These are phyloP conservation scores for Salvelinus namaycush DNA, from an alignment of 2,113 vertebrate genomes.

Conservation along the genomic window DNA sequence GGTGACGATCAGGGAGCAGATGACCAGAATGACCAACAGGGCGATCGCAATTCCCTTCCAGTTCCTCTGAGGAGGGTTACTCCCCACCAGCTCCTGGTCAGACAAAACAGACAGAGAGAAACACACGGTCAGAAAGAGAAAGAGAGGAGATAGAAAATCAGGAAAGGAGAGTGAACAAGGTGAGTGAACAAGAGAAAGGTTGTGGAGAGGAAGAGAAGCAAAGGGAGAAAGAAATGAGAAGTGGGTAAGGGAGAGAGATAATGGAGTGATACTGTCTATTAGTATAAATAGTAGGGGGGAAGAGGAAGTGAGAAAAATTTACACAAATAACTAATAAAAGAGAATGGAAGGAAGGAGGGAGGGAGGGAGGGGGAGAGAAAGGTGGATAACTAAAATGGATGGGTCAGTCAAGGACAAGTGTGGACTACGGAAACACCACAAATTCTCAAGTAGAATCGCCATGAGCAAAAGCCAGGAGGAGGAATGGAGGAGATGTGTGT, in stretches of 20 bases:
- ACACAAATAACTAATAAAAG: not conserved
- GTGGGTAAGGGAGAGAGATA: not conserved
- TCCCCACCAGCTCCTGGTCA: slow-evolving; percentile 94
- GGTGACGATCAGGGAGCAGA: slow-evolving; percentile 98
- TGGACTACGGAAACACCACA: slow-evolving; percentile 38
- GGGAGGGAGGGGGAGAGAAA: slow-evolving; percentile 11
- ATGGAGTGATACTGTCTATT: not conserved
- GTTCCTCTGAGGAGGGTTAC: slow-evolving; percentile 97
- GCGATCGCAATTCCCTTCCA: slow-evolving; percentile 99
- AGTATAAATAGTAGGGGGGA: not conserved
- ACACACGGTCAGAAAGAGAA: not conserved
- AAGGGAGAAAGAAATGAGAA: not conserved
- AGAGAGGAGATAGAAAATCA: not conserved
- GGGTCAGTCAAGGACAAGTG: slow-evolving; percentile 60
- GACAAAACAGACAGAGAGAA: slow-evolving; percentile 14
- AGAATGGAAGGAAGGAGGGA: not conserved
- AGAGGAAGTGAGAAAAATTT: not conserved
- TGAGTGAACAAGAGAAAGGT: slow-evolving; percentile 11
- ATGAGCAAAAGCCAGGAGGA: not conserved
- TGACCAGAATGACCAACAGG: slow-evolving; percentile 96
- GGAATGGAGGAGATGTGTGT: not conserved
- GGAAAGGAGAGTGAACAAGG: slow-evolving; percentile 9
- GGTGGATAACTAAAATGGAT: not conserved
- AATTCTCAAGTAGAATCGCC: slow-evolving; percentile 41
- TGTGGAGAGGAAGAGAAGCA: not conserved